phyloP scores from a whole-genome alignment of 2,113 vertebrate species.

The Dascyllus trimaculatus region DNA sequence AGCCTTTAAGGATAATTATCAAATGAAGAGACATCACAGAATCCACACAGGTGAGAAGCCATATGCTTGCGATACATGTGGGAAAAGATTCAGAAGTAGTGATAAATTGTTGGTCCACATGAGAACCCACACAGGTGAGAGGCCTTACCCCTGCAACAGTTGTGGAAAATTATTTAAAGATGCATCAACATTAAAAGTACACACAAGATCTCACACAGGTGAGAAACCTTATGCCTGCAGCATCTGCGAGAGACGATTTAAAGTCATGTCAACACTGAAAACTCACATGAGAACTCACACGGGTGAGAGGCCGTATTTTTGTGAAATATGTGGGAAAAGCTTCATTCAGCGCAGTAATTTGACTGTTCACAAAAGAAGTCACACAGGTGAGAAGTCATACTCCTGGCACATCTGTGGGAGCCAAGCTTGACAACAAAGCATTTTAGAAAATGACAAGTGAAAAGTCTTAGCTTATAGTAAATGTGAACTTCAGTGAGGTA shows the following conservation, averaged over 20 bases:
- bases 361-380: background rate
- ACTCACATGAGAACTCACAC: background rate
- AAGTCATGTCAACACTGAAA: background rate
- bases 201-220: slow-evolving; percentile 1
- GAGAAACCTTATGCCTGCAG: background rate
- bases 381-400: slow-evolving; percentile 36
- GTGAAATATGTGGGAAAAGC: background rate
- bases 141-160: background rate
- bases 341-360: background rate
- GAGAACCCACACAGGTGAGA: background rate
- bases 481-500: too few species aligned
- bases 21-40: background rate
- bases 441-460: too few species aligned
- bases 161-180: slow-evolving; percentile 8
- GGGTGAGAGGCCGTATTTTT: background rate
- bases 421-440: too few species aligned
- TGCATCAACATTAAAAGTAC: background rate
- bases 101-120: background rate
- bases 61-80: background rate
- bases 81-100: background rate
- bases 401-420: slow-evolving; percentile 11
- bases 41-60: background rate
- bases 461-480: too few species aligned
- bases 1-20: slow-evolving; percentile 1
- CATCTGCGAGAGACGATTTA: too few species aligned